A percentile compares a stretch with the other conserved stretches of the same genome.
Conservation (phyloP, 2,113 vertebrate species). For the Taurulus bubalis region DNA sequence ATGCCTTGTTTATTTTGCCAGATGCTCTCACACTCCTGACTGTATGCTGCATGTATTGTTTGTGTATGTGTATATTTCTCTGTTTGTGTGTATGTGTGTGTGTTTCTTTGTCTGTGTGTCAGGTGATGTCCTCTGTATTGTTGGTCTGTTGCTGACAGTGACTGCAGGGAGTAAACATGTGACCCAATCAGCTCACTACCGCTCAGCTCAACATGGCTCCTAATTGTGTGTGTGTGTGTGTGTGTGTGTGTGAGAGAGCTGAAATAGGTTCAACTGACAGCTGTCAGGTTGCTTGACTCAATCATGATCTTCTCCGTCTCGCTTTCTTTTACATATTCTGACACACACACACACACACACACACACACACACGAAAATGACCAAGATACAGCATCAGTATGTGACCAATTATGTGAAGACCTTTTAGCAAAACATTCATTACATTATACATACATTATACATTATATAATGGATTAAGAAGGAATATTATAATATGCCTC, state of each 20-base stretch:
- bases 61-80: conserved; percentile 2
- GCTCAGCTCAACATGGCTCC: conserved; percentile 66
- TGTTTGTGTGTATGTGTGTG: conserved; percentile 31
- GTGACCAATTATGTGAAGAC: too few relatives aligned
- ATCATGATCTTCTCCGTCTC: conserved; percentile 40
- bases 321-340: conserved; percentile 33
- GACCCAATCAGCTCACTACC: conserved; percentile 73
- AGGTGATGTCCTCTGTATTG: conserved; percentile 57
- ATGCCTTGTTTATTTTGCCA: conserved; percentile 42
- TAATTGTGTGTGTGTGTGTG: conserved; percentile 72
- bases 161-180: conserved; percentile 74
- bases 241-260: conserved; percentile 39
- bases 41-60: not conserved
- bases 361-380: conserved; percentile 18
- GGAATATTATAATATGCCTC: not conserved
- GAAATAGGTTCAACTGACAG: conserved; percentile 75
- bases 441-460: not conserved
- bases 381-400: not conserved
- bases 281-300: conserved; percentile 75
- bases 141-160: conserved; percentile 69
- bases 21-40: conserved; percentile 23
- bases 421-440: conserved; percentile 12
- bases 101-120: conserved; percentile 53
- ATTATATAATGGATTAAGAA: not conserved
- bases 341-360: conserved; percentile 3